Evolutionary conservation across 2,888 invertebrate genomes (phyloP).

Genomic region (Dolomedes plantarius): DNA sequence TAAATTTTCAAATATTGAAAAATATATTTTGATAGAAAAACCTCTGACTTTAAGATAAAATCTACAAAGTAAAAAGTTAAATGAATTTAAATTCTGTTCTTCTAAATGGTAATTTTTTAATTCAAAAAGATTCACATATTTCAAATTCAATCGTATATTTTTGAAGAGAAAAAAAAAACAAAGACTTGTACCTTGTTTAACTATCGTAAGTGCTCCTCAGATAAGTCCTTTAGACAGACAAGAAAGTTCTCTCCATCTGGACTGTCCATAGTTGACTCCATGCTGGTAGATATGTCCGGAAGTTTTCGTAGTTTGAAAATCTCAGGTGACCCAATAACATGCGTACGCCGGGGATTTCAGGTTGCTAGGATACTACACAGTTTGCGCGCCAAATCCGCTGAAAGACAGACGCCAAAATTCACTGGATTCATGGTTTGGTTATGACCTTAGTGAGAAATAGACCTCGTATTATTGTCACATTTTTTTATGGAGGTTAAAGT

Average conservation of each 20-base stretch:
- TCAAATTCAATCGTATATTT: too few relatives aligned
- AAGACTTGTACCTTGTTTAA: slow-evolving; percentile 19
- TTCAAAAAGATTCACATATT: too few relatives aligned
- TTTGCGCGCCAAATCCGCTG: slow-evolving; percentile 41
- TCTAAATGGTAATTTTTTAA: too few relatives aligned
- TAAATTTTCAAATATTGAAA: too few relatives aligned
- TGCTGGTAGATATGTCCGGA: slow-evolving; percentile 60
- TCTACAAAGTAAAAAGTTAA: too few relatives aligned
- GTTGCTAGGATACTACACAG: slow-evolving; percentile 61
- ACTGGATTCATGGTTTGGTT: slow-evolving; percentile 21
- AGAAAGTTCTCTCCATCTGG: not conserved
- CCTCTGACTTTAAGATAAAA: too few relatives aligned
- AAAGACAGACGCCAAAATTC: slow-evolving; percentile 34
- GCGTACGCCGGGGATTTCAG: slow-evolving; percentile 19
- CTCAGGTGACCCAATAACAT: slow-evolving; percentile 57
- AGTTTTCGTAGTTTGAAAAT: slow-evolving; percentile 45
- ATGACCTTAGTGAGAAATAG: slow-evolving; percentile 53
- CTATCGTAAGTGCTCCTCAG: slow-evolving; percentile 16
- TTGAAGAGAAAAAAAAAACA: too few relatives aligned
- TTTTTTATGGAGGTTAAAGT: slow-evolving; percentile 7
- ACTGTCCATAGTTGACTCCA: not conserved
- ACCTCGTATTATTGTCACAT: slow-evolving; percentile 23
- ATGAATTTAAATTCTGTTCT: too few relatives aligned
- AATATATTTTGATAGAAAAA: too few relatives aligned
- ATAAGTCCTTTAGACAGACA: too few relatives aligned